Evolutionary conservation across 2,113 vertebrate genomes (phyloP).

Genomic region (Microcebus ravelobensis): DNA sequence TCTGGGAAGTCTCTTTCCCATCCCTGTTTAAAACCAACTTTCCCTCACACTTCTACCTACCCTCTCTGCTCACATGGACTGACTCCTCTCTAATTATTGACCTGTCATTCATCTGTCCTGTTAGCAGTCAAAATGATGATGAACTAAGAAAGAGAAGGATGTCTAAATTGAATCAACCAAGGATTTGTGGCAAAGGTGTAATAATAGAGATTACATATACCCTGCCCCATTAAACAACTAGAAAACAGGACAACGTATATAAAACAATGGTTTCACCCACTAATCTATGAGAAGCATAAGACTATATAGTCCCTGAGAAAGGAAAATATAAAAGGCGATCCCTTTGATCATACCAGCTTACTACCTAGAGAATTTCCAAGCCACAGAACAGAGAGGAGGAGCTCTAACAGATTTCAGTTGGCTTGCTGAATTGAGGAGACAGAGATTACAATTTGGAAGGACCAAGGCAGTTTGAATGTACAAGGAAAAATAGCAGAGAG

Average conservation of each 20-base stretch:
- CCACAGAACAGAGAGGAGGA: neutral
- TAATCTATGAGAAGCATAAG: neutral
- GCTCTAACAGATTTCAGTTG: neutral
- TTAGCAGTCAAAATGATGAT: neutral
- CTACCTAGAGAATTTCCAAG: neutral
- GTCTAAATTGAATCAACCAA: neutral
- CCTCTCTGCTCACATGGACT: neutral
- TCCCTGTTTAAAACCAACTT: neutral
- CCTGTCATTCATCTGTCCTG: neutral
- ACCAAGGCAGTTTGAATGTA: neutral
- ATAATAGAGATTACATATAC: neutral
- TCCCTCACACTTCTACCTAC: neutral
- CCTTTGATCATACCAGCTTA: neutral
- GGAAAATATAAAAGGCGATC: neutral
- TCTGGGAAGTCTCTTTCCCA: neutral
- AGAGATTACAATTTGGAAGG: neutral
- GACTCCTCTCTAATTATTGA: neutral
- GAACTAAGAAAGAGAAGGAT: neutral
- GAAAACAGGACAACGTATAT: neutral
- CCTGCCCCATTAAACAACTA: neutral
- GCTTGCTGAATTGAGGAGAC: neutral
- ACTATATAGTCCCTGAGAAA: neutral
- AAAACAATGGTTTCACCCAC: neutral
- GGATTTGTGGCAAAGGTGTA: slow-evolving; percentile 4
- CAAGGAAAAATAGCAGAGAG: neutral